Conservation (phyloP, 2,888 invertebrate species). For the Drosophila anceps region DNA sequence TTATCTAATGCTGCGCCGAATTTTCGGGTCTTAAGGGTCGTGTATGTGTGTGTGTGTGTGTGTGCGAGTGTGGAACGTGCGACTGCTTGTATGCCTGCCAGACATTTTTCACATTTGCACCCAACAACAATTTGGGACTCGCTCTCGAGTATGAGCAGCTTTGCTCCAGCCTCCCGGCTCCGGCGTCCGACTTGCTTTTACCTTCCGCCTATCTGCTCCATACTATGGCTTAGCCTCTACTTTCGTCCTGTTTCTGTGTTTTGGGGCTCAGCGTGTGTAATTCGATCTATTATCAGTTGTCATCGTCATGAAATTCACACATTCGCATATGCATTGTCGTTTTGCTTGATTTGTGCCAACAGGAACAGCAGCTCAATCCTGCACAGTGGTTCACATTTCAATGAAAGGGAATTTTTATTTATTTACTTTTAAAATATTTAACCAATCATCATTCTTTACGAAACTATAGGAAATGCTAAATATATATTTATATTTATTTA, state of each 20-base stretch:
- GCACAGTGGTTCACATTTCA: conserved; percentile 43
- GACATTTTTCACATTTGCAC: conserved; percentile 60
- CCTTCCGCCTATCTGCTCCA: background rate
- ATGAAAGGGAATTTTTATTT: background rate
- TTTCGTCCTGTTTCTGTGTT: background rate
- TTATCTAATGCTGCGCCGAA: conserved; percentile 68
- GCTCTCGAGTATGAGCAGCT: conserved; percentile 12
- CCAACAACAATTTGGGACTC: conserved; percentile 46
- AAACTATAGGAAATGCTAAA: too few relatives aligned
- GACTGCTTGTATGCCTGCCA: conserved; percentile 26
- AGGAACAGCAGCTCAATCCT: conserved; percentile 12
- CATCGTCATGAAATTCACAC: conserved; percentile 80
- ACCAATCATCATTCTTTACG: too few relatives aligned
- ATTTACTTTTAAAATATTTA: too few relatives aligned
- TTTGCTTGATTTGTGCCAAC: conserved; percentile 73
- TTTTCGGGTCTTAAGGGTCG: conserved; percentile 65
- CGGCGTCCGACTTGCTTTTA: background rate
- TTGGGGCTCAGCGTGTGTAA: conserved; percentile 67
- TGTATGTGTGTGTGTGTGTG: conserved; percentile 11
- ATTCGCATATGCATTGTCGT: conserved; percentile 73
- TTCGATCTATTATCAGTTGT: conserved; percentile 84
- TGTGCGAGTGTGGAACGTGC: conserved; percentile 37
- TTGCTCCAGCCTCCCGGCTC: background rate
- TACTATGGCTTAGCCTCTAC: background rate
- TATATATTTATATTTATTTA: too few relatives aligned